Evolutionary conservation across 1,140 invertebrate species (phyloP), one percentile per base, ranked within the genome.

Genomic region (Solenopsis fugax): DNA sequence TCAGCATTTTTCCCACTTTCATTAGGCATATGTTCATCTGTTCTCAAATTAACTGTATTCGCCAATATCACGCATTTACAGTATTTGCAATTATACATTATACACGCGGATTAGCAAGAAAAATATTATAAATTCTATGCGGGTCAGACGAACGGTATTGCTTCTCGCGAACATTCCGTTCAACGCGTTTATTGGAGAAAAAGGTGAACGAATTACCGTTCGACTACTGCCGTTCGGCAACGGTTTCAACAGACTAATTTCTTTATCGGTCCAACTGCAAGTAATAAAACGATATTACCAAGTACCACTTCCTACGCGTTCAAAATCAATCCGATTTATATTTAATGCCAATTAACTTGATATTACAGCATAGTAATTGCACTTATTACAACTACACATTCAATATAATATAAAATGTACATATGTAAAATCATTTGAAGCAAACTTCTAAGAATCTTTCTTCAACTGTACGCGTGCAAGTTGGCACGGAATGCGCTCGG

Each of bases 101-200:
- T 75, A n/a, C n/a, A n/a, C 29, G n/a, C 10, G 12, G 37, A 58
- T 75, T 73, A 56, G n/a, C 2, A 58, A 75, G 12, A 24, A 16
- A 75, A 75, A 41, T 24, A 41, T 58, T 58, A 24, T 4, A 3
- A 5, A 24, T 75, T 16, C 37, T 75, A 41, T 58, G 6, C 34
- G 6, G 54, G n/a, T 75, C 72, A 75, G 34, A 58, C 21, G 34
- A 75, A 75, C 72, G 72, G 72, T 75, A 58, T 75, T 58, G n/a
- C 72, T 34, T 41, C n/a, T 58, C n/a, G 6, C 12, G 54, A 75
- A 41, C 58, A 58, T 75, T 75, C n/a, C 18, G n/a, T 58, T 5
- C 34, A 41, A 21, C 4, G 50, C 10, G 34, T 75, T 75, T 75
- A 58, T 56, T 58, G 50, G 12, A 0, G 54, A 75, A 58, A 34